Conservation (phyloP, 2,888 invertebrate species). For the Cephus pygmeus region DNA sequence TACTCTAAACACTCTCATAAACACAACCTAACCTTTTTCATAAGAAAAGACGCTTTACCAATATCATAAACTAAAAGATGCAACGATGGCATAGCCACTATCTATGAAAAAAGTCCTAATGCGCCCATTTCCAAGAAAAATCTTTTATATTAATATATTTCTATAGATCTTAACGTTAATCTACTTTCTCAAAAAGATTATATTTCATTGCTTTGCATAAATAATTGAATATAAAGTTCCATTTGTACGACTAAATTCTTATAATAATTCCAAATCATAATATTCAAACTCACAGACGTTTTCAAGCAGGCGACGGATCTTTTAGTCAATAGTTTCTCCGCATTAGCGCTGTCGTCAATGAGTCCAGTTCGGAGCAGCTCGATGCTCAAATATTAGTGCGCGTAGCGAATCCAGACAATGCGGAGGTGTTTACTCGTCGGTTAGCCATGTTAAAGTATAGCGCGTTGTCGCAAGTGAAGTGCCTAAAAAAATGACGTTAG, state of each 20-base stretch:
- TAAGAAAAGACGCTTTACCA: neutral
- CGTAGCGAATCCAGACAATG: conserved; percentile 46
- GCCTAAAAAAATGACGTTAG: conserved; percentile 19
- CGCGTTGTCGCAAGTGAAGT: conserved; percentile 9
- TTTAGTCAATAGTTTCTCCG: neutral
- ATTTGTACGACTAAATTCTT: too few species aligned
- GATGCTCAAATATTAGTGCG: conserved; percentile 8
- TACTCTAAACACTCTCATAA: neutral
- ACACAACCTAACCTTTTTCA: neutral
- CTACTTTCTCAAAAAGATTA: too few species aligned
- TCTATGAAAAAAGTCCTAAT: neutral
- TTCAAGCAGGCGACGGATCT: neutral
- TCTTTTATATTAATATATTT: too few species aligned
- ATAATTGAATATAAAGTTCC: too few species aligned
- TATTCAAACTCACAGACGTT: too few species aligned
- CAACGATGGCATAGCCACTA: neutral
- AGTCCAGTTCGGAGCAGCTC: neutral
- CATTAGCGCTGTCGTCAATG: neutral
- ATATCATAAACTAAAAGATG: neutral
- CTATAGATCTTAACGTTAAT: too few species aligned
- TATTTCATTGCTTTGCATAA: too few species aligned
- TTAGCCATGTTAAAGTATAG: conserved; percentile 34
- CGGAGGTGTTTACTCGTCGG: conserved; percentile 39
- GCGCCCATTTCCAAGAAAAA: too few species aligned
- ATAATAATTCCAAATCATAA: too few species aligned